Base-by-base conservation (phyloP, 2,888 invertebrate species). In the Steinernema scapterisci region DNA sequence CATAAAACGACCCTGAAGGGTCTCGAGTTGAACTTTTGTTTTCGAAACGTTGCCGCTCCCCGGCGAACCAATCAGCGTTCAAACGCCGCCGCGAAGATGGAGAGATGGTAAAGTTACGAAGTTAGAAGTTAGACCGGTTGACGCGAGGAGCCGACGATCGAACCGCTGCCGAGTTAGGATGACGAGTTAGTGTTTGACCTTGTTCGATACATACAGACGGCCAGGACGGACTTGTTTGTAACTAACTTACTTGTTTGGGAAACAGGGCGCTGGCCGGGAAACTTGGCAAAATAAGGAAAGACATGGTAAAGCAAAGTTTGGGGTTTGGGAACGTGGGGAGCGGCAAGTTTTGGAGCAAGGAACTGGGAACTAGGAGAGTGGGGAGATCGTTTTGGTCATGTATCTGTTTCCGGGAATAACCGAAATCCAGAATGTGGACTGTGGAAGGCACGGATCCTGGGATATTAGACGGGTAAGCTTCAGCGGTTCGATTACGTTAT, bases 11-110 rank as follows among this genome's bases (percentile, higher is more conserved):
- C 63, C 38, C 63, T 63, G 63, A 63, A 38, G 63, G 48, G 63
- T 63, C 63, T 63, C 63, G 63, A 63, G 63, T 63, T 63, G 63
- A 63, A 63, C 63, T 63, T 63, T 63, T 63, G 63, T 63, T 63
- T 63, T 63, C 63, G 63, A 63, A 52, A 52, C 52, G 5, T 19
- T 19, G 48, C 38, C 9, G 38, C 38, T 38, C 38, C 38, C 9
- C 38, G 38, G 38, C 38, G 38, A 38, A 38, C 38, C 38, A 38
- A 48, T 48, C 48, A 19, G 19, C 54, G 63, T 63, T 63, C 63
- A 63, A 63, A 63, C 63, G 31, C 63, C n/a, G 38, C 1, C 3
- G 38, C 38, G 38, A 38, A 21, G 21, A 21, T 9, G 21, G 21
- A 16, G 63, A 27, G 63, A 63, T 27, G 31, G 63, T 31, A 25